A percentile compares a stretch with the other conserved stretches of the same genome.
Conservation (phyloP, 2,888 invertebrate genomes). For the Lypha dubia region DNA sequence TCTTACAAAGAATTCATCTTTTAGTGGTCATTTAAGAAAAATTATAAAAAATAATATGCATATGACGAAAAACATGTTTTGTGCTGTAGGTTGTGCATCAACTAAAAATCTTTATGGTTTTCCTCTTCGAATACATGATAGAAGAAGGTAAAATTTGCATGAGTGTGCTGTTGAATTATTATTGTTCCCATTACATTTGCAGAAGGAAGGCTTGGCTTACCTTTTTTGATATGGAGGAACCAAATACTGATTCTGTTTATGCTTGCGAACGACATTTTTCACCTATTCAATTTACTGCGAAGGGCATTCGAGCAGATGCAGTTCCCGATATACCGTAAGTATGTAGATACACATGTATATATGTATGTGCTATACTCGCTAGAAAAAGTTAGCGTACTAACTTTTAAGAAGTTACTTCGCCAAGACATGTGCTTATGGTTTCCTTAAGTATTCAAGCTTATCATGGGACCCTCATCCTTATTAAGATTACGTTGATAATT, state of each 20-base stretch:
- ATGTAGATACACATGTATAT: neutral
- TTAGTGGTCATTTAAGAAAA: no score
- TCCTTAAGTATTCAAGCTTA: no score
- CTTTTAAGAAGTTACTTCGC: no score
- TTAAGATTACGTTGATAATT: no score
- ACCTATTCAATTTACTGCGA: neutral
- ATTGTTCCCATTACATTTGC: neutral
- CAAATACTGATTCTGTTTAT: slow-evolving; percentile 26
- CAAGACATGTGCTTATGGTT: no score
- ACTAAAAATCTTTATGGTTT: slow-evolving; percentile 14
- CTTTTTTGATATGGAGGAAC: slow-evolving; percentile 60
- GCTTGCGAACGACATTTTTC: slow-evolving; percentile 56
- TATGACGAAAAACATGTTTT: neutral
- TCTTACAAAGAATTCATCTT: no score
- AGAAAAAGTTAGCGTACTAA: no score
- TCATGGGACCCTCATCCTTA: no score
- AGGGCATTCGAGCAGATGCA: slow-evolving; percentile 5
- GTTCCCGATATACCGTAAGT: slow-evolving; percentile 56
- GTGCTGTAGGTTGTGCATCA: slow-evolving; percentile 33
- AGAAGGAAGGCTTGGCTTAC: slow-evolving; percentile 52
- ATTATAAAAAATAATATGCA: no score
- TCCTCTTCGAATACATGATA: slow-evolving; percentile 18
- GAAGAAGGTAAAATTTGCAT: slow-evolving; percentile 5
- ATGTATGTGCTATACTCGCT: neutral
- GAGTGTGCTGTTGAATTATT: neutral